Evolutionary conservation across 2,797 vertebrate species (phyloP), one percentile per base, ranked within the genome.

Genomic region (Sebastes iracundus): DNA sequence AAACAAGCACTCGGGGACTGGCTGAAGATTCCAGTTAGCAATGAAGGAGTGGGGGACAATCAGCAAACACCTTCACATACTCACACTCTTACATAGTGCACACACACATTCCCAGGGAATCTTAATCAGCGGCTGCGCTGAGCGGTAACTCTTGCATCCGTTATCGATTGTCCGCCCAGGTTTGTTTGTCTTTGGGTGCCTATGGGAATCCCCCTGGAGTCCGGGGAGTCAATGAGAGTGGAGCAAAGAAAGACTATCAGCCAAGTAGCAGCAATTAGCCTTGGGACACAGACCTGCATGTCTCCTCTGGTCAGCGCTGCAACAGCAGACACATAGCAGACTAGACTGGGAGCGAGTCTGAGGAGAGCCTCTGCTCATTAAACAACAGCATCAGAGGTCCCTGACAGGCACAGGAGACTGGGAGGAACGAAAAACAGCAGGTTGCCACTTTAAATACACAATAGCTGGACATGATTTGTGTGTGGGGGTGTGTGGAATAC

Each of bases 111-210:
- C 69, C 32, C 23, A 52, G 77, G 79, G 90, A 93, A 91, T 94
- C 88, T 90, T 94, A 94, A 95, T 94, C 93, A 93, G 90, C 64
- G 55, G 65, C 90, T 79, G 85, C 66, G 75, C 86, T 70, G 77
- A 93, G 88, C 60, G 62, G 84, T 88, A 93, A 91, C 86, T 86
- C 93, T 90, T 90, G 88, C 90, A 92, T 95, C 93, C 92, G 77
- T 76, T 93, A 95, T 95, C 65, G 94, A 95, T 95, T 83, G 88
- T 85, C 88, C 87, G 89, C 90, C 91, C 87, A 87, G 91, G 90
- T 95, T 92, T 94, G 94, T 95, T 94, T 95, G 93, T 94, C 92
- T 94, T 92, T 90, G 79, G 88, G 90, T 87, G 87, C 91, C 85
- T 84, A 79, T 86, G 88, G 88, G 92, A 92, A 88, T 91, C 85